These are phyloP conservation scores for Drosophila parabipectinata DNA, from an alignment of 1,140 invertebrate genomes.

Conservation along the genomic window DNA sequence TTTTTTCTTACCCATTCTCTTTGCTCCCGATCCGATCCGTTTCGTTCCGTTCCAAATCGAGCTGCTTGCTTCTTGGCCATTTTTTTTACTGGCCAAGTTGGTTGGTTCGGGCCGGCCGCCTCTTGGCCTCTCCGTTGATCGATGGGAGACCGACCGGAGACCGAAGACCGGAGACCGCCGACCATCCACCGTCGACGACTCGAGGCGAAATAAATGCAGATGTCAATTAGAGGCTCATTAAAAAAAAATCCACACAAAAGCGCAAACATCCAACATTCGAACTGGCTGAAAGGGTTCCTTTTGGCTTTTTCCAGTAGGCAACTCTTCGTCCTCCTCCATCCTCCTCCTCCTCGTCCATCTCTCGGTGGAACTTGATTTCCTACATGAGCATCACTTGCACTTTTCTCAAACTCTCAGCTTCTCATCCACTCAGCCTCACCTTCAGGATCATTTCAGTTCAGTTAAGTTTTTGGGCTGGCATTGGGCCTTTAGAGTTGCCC, in stretches of 20 bases:
- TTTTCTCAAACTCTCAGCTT: constrained; percentile 61
- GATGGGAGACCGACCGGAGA: constrained; percentile 56
- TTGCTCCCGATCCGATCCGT: constrained; percentile 2
- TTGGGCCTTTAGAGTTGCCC: neutral
- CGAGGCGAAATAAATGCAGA: constrained; percentile 81
- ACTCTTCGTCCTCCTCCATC: constrained; percentile 6
- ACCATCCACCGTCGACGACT: neutral
- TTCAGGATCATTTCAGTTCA: constrained; percentile 5
- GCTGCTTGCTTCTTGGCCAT: neutral
- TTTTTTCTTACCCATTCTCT: constrained; percentile 29
- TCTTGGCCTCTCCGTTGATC: constrained; percentile 53
- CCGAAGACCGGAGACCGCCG: neutral
- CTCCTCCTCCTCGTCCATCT: neutral
- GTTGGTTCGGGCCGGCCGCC: neutral
- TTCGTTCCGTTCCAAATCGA: constrained; percentile 2
- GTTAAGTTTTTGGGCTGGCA: constrained; percentile 15
- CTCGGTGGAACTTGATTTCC: constrained; percentile 57
- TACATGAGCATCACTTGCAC: constrained; percentile 82
- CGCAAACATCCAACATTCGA: constrained; percentile 30
- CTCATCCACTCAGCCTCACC: neutral
- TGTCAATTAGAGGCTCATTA: constrained; percentile 84
- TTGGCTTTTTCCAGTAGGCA: constrained; percentile 1
- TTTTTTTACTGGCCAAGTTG: neutral
- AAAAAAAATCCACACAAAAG: constrained; percentile 66
- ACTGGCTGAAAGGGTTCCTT: constrained; percentile 6